A percentile compares a stretch with the other conserved stretches of the same genome.
These are phyloP conservation scores for Neomorphus geoffroyi DNA, from an alignment of 2,797 vertebrate species.

Conservation along the genomic window DNA sequence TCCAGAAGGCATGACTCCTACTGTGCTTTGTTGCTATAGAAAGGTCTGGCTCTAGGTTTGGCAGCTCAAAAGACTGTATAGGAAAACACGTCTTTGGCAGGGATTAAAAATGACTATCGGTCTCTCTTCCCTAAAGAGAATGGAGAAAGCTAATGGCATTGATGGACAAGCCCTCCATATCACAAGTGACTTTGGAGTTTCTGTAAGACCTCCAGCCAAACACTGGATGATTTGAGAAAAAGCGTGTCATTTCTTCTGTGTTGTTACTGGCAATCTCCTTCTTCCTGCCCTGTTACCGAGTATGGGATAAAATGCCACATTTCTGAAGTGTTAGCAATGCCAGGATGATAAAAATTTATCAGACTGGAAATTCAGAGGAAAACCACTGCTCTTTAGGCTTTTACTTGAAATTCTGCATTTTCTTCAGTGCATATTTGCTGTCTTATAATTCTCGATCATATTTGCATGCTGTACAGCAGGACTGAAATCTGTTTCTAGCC, in stretches of 20 bases:
- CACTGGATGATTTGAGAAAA: background rate
- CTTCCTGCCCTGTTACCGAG: background rate
- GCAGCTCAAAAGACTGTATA: slow-evolving; percentile 6
- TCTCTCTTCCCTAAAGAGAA: background rate
- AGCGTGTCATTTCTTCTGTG: background rate
- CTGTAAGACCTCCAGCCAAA: too few species aligned
- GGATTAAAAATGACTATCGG: slow-evolving; percentile 1
- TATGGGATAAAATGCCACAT: background rate
- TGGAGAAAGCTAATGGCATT: background rate
- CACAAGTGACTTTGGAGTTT: background rate
- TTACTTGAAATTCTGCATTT: background rate
- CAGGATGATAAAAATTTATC: background rate
- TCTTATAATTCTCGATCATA: background rate
- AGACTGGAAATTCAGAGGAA: background rate
- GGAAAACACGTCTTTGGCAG: slow-evolving; percentile 41
- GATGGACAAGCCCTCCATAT: background rate
- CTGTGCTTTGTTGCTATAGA: slow-evolving; percentile 53
- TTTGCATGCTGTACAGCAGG: background rate
- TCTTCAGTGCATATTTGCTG: background rate
- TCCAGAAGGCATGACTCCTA: slow-evolving; percentile 66
- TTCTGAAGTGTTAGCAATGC: slow-evolving; percentile 16
- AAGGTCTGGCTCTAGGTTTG: slow-evolving; percentile 40
- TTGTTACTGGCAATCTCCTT: slow-evolving; percentile 1
- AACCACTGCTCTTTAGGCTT: background rate
- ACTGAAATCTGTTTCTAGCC: background rate